phyloP scores from a whole-genome alignment of 2,113 vertebrate genomes.

The Labeo rohita region DNA sequence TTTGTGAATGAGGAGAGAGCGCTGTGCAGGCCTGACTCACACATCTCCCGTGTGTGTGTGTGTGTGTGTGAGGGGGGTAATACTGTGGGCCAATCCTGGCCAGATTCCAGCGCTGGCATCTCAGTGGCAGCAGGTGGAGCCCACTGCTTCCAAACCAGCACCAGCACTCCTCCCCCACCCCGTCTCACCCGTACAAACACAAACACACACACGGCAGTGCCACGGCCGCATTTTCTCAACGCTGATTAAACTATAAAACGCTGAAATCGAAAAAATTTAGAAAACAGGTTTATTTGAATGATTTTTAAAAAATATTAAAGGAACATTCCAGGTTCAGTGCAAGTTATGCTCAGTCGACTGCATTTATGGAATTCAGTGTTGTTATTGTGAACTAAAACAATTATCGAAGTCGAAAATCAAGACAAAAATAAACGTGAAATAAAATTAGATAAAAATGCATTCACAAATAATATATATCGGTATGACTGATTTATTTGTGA shows the following conservation, averaged over 20 bases:
- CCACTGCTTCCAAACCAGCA: conserved; percentile 53
- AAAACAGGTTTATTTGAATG: not conserved
- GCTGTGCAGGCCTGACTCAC: conserved; percentile 49
- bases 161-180: conserved; percentile 8
- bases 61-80: conserved; percentile 42
- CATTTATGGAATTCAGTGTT: not conserved
- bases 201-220: conserved; percentile 24
- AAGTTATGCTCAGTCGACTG: not conserved
- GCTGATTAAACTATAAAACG: conserved; percentile 2
- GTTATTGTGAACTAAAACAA: not conserved
- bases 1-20: conserved; percentile 52
- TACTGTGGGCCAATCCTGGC: conserved; percentile 70
- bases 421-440: not conserved
- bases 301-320: not conserved
- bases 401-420: not conserved
- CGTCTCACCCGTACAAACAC: conserved; percentile 14
- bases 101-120: conserved; percentile 73
- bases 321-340: not conserved
- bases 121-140: conserved; percentile 75
- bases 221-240: not conserved
- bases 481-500: no score
- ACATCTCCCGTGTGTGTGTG: conserved; percentile 33
- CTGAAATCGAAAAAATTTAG: not conserved
- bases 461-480: no score
- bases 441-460: no score